These are phyloP conservation scores for Cariama cristata DNA, from an alignment of 2,113 vertebrate species.

Conservation along the genomic window DNA sequence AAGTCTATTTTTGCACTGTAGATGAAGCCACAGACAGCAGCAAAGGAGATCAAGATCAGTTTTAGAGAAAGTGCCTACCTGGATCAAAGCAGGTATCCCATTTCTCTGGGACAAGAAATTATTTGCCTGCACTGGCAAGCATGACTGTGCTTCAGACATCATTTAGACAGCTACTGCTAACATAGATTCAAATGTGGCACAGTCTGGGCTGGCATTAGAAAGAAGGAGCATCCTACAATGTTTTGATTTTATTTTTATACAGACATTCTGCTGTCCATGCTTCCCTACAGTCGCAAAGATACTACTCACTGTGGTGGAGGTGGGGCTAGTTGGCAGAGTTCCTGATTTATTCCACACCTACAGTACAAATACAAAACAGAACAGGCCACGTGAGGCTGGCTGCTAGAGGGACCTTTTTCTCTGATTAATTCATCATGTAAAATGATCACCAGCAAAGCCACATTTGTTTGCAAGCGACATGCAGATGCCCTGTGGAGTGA, in stretches of 20 bases:
- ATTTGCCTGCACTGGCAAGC: background rate
- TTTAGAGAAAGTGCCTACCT: background rate
- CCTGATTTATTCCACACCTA: conserved; percentile 80
- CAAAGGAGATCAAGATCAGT: background rate
- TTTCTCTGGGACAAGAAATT: background rate
- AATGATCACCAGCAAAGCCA: conserved; percentile 63
- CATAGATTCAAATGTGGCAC: conserved; percentile 1
- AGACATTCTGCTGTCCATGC: conserved; percentile 59
- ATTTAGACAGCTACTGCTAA: background rate
- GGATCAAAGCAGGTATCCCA: background rate
- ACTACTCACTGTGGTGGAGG: conserved; percentile 77
- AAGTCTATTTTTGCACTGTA: conserved; percentile 60
- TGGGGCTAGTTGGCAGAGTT: conserved; percentile 78
- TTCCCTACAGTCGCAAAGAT: conserved; percentile 42
- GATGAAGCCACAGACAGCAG: conserved; percentile 65
- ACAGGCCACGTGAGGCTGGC: conserved; percentile 56
- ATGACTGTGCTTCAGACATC: background rate
- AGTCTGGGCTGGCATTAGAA: conserved; percentile 11
- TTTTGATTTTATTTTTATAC: conserved; percentile 30
- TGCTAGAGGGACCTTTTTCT: conserved; percentile 50
- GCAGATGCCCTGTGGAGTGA: conserved; percentile 49
- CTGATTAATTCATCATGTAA: conserved; percentile 55
- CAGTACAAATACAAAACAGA: conserved; percentile 71
- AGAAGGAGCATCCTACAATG: conserved; percentile 13
- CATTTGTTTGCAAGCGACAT: conserved; percentile 62